phyloP scores from a whole-genome alignment of 1,140 invertebrate species.

The Tachypleus tridentatus region DNA sequence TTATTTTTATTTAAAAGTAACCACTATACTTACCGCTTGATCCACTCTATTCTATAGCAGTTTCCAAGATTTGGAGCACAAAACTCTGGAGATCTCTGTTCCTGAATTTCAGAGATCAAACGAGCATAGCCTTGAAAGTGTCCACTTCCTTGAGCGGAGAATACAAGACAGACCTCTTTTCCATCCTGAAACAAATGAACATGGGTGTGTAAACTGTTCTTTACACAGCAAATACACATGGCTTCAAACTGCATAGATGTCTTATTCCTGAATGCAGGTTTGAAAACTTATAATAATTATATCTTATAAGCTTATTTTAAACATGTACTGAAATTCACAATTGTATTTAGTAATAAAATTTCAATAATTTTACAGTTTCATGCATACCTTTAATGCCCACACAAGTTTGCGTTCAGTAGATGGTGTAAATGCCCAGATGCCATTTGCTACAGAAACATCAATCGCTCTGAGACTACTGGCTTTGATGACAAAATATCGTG shows the following conservation, averaged over 20 bases:
- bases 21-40: constrained; percentile 30
- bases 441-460: constrained; percentile 35
- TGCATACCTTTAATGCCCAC: constrained; percentile 35
- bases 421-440: constrained; percentile 38
- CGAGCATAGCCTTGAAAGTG: constrained; percentile 43
- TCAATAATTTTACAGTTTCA: too few relatives aligned
- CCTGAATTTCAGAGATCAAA: constrained; percentile 31
- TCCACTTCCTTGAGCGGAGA: constrained; percentile 41
- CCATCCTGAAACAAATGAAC: constrained; percentile 32
- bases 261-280: neutral
- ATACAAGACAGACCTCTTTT: constrained; percentile 39
- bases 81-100: constrained; percentile 35
- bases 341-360: neutral
- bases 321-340: neutral
- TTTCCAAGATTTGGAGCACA: constrained; percentile 30
- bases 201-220: neutral
- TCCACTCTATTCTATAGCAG: constrained; percentile 38
- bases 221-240: neutral
- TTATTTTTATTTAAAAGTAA: too few relatives aligned
- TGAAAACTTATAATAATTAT: neutral
- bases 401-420: constrained; percentile 37
- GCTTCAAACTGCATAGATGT: neutral
- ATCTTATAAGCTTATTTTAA: neutral
- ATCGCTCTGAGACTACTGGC: constrained; percentile 37
- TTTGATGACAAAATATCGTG: constrained; percentile 40